phyloP scores from a whole-genome alignment of 1,140 invertebrate species.

The Dreissena polymorpha region DNA sequence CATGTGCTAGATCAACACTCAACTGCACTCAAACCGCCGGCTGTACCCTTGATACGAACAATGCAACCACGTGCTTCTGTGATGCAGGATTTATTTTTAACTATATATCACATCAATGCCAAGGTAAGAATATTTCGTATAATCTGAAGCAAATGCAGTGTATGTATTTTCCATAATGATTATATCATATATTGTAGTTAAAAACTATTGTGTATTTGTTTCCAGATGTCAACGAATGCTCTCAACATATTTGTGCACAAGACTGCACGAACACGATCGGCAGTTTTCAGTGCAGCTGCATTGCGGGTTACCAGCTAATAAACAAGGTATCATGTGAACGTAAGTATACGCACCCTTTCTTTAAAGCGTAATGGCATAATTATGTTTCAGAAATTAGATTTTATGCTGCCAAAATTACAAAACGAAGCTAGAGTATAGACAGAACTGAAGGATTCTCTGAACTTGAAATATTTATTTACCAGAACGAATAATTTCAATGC shows the following conservation, averaged over 20 bases:
- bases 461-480: not conserved
- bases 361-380: not conserved
- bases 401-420: not conserved
- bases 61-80: no score
- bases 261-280: constrained; percentile 15
- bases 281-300: constrained; percentile 24
- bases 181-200: no score
- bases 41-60: no score
- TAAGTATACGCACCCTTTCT: not conserved
- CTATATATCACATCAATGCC: no score
- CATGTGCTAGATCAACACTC: no score
- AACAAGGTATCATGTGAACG: constrained; percentile 1
- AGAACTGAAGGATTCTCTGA: not conserved
- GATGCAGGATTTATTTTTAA: no score
- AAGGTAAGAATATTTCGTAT: no score
- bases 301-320: not conserved
- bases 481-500: not conserved
- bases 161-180: no score
- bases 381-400: not conserved
- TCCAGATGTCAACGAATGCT: constrained; percentile 19
- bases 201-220: not conserved
- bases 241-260: not conserved
- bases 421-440: no score
- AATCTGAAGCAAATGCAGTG: no score
- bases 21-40: no score